Evolutionary conservation across 1,140 invertebrate genomes (phyloP), one percentile per base, ranked within the genome.

Genomic region (Tetraneura akinire): DNA sequence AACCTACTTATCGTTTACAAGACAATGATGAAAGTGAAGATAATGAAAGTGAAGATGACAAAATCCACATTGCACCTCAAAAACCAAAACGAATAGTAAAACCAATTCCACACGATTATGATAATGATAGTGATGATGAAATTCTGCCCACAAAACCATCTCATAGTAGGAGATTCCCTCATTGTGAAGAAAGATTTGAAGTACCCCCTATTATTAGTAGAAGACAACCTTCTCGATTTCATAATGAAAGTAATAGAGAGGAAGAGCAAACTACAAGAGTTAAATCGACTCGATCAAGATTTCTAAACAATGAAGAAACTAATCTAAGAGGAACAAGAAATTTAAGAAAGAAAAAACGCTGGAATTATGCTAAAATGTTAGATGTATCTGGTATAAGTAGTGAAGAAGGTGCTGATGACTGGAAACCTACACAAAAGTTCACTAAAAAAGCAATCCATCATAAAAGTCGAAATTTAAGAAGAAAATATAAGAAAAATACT

Each of bases 321-420:
- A 51, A 74, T 55, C 71, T 57, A 32, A 74, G 32, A 74, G 71
- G 71, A 57, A 74, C 71, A 42, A 78, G 55, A 78, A 78, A 78
- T 78, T 47, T 78, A 26, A 73, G 80, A 16, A 62, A 73, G 13
- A 62, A 74, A 21, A 81, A 81, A 66, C 71, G 70, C 16, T 76
- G 80, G 80, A 55, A 81, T 55, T 81, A 81, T 64, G 80, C 80
- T n/a, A 81, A 81, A 81, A 81, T 81, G 80, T 51, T 81, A 11
- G 71, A 62, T 23, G 73, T 71, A 42, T 81, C 80, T n/a, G 80
- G 70, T 53, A 37, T 60, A n/a, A 76, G 73, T 68, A 76, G 70
- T 47, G 80, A 81, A 26, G 71, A 81, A 42, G 60, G 70, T 16
- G 57, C 14, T 42, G 57, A 78, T 21, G 42, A 45, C 3, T 51